Evolutionary conservation across 2,113 vertebrate species (phyloP), one percentile per base, ranked within the genome.

Genomic region (Elanus axillaris): DNA sequence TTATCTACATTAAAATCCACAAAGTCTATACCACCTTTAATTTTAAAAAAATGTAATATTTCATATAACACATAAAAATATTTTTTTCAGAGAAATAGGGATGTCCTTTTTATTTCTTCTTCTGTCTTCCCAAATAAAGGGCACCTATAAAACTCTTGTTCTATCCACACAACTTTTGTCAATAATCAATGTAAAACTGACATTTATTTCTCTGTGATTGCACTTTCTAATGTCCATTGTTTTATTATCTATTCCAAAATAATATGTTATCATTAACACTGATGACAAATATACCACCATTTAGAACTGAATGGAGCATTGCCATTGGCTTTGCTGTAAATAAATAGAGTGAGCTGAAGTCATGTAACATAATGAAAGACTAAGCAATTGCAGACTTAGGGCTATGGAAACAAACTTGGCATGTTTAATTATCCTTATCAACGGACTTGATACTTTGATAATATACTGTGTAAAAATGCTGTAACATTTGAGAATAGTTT

Each of bases 381-480:
- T 48, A 53, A 90, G 79, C 34, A 63, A 87, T 48, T 81, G 64
- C 62, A 95, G 67, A 94, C 86, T 95, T 50, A 59, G 90, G 79
- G 76, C 82, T 90, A 31, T 80, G 88, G 95, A 97, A 98, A 97
- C 91, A 96, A 97, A 98, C 84, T 97, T 95, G 97, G 97, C 97
- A 98, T 97, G 56, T 96, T 98, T 97, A 98, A 98, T 98, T 98
- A 97, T 91, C 80, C 95, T 81, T 97, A 98, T 98, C 96, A 98
- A 98, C 98, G 96, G 81, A 89, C 88, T 73, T 5, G 36, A 95
- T 96, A 95, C 96, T 98, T 98, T 97, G 98, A 98, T 98, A 97
- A 97, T 76, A 94, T 93, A 62, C 92, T 95, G 80, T 93, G 93
- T 94, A 96, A 97, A 97, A 97, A 64, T 45, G 84, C 95, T 94